Evolutionary conservation across 2,888 invertebrate species (phyloP), one percentile per base, ranked within the genome.

Genomic region (Nymphalis urticae): DNA sequence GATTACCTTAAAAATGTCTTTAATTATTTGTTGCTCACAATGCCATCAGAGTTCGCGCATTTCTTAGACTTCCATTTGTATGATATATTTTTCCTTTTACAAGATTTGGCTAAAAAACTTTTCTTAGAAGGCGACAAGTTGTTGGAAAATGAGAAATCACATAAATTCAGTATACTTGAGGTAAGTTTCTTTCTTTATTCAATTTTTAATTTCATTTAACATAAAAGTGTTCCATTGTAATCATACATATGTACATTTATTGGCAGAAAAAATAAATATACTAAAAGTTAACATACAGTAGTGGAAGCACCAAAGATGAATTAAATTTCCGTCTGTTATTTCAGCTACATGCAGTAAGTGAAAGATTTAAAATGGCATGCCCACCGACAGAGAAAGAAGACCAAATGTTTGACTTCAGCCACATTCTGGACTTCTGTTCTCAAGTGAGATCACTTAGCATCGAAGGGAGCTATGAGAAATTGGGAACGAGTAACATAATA

Each of bases 41-140:
- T 66, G 66, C 66, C 66, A 21, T 36, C 66, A 17, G 66, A 66
- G 61, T 66, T 66, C 59, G 96, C 97, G 1, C 94, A 96, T 72
- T 99, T 99, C 90, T 91, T 99, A 69, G 95, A 98, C 81, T 96
- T 99, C 78, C 96, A 97, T 83, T 90, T 96, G 77, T 98, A 98
- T 88, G 98, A 98, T 86, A 96, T 98, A 76, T 96, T 96, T 80
- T 98, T 97, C 82, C 88, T 98, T 75, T 90, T 97, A 19, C 97
- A 97, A 89, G 95, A 95, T 81, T 93, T 98, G 83, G 97, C 98
- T 0, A 94, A 96, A 75, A 94, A 95, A 73, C 94, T 97, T 78
- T 97, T 95, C 85, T 93, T 94, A 72, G 95, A 95, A 86, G 97
- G 96, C 16, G 96, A 97, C 81, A 89, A 92, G 50, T 80, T 96